Conservation (phyloP, 2,888 invertebrate genomes). For the Vandiemenella viatica region DNA sequence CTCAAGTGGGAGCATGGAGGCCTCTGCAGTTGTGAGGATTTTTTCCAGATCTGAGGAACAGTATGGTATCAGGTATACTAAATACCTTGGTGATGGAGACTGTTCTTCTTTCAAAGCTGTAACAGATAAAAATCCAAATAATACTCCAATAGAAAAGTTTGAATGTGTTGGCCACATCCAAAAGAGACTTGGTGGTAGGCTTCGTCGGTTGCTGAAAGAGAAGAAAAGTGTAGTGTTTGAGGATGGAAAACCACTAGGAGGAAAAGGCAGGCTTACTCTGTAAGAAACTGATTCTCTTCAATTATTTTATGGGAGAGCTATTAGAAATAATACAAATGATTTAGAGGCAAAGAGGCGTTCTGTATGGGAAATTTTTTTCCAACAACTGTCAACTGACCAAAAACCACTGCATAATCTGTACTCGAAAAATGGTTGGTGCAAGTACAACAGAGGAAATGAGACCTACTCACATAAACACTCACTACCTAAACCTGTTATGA, state of each 20-base stretch:
- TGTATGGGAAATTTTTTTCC: too few relatives aligned
- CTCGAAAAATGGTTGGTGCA: slow-evolving; percentile 13
- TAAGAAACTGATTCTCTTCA: too few relatives aligned
- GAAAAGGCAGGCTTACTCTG: too few relatives aligned
- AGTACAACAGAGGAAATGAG: too few relatives aligned
- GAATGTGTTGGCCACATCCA: too few relatives aligned
- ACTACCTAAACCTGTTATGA: not conserved
- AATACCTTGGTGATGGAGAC: not conserved
- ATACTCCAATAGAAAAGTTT: too few relatives aligned
- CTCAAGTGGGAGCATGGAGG: not conserved
- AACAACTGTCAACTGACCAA: slow-evolving; percentile 9
- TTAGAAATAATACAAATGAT: slow-evolving; percentile 3
- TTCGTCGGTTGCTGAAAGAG: too few relatives aligned
- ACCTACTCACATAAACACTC: too few relatives aligned
- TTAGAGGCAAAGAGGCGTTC: slow-evolving; percentile 9
- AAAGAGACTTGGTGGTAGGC: not conserved
- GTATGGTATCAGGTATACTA: not conserved
- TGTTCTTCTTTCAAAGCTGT: too few relatives aligned
- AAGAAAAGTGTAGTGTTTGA: too few relatives aligned
- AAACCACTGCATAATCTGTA: slow-evolving; percentile 11
- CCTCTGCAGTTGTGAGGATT: not conserved
- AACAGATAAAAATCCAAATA: not conserved
- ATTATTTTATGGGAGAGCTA: too few relatives aligned
- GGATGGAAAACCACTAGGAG: too few relatives aligned
- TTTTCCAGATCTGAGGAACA: not conserved